Conservation (phyloP, 2,797 vertebrate species). For the Onychomys arenicola region DNA sequence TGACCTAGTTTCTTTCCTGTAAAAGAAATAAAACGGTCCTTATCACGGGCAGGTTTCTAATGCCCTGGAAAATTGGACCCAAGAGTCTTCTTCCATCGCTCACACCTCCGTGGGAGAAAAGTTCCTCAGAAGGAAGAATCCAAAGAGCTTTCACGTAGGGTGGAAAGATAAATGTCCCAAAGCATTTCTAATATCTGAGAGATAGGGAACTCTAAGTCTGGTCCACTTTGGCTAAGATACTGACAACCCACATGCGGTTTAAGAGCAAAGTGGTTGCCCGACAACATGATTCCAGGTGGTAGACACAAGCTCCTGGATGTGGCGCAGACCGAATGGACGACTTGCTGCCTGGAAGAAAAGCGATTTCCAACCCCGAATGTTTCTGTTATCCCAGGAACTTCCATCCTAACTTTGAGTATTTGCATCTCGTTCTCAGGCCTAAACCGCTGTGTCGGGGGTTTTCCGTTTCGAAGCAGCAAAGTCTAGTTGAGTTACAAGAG, state of each 20-base stretch:
- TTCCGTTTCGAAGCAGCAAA: neutral
- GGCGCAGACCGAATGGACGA: neutral
- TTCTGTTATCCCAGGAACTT: no score
- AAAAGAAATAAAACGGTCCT: neutral
- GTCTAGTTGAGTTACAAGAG: neutral
- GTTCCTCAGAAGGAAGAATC: neutral
- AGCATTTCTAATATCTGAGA: neutral
- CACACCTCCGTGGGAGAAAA: neutral
- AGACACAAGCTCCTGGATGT: neutral
- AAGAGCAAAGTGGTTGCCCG: neutral
- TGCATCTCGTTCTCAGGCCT: accelerated
- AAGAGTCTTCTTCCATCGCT: neutral
- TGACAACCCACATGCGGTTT: neutral
- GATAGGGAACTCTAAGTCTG: constrained; percentile 11
- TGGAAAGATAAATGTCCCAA: neutral
- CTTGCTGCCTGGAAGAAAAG: neutral
- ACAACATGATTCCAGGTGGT: neutral
- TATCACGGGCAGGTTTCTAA: neutral
- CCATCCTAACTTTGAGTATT: neutral
- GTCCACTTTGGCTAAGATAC: neutral
- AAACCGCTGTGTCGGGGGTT: neutral
- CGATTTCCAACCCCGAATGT: accelerated
- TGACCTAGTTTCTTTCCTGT: neutral
- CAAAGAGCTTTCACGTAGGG: neutral
- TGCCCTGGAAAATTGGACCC: neutral